These are phyloP conservation scores for Meghimatium bilineatum DNA, from an alignment of 2,888 invertebrate species.

Conservation along the genomic window DNA sequence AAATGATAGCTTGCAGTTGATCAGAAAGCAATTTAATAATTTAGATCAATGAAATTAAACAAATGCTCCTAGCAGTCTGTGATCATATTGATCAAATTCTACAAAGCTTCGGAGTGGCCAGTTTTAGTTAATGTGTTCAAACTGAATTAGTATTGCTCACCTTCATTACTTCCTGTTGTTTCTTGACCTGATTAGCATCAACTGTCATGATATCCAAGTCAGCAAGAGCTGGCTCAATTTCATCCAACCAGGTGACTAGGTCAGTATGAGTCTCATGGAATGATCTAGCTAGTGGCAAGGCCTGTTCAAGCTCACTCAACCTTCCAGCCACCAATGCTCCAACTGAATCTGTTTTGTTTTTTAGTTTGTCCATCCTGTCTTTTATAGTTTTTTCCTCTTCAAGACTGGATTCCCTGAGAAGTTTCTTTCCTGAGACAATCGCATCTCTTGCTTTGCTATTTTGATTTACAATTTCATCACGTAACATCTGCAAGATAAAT, in stretches of 20 bases:
- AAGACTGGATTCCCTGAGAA: slow-evolving; percentile 82
- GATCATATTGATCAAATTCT: too few relatives aligned
- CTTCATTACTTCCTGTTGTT: slow-evolving; percentile 96
- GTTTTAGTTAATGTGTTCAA: too few relatives aligned
- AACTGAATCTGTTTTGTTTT: slow-evolving; percentile 93
- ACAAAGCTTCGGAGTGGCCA: too few relatives aligned
- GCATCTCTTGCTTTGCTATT: slow-evolving; percentile 93
- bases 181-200: slow-evolving; percentile 92
- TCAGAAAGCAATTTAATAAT: too few relatives aligned
- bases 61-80: too few relatives aligned
- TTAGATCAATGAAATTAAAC: too few relatives aligned
- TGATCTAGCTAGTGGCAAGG: slow-evolving; percentile 95
- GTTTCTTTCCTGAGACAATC: slow-evolving; percentile 92
- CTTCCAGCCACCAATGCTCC: slow-evolving; percentile 91
- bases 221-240: slow-evolving; percentile 93
- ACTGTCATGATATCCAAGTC: slow-evolving; percentile 92
- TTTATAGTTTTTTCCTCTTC: slow-evolving; percentile 89
- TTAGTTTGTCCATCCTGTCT: slow-evolving; percentile 93
- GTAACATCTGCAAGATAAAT: slow-evolving; percentile 81
- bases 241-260: slow-evolving; percentile 91
- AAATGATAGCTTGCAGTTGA: too few relatives aligned
- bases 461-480: slow-evolving; percentile 96
- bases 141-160: too few relatives aligned
- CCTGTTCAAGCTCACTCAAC: slow-evolving; percentile 94
- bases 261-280: slow-evolving; percentile 93